A percentile compares a stretch with the other conserved stretches of the same genome.
Evolutionary conservation across 2,797 vertebrate species (phyloP).

Genomic region (Rhinatrema bivittatum): DNA sequence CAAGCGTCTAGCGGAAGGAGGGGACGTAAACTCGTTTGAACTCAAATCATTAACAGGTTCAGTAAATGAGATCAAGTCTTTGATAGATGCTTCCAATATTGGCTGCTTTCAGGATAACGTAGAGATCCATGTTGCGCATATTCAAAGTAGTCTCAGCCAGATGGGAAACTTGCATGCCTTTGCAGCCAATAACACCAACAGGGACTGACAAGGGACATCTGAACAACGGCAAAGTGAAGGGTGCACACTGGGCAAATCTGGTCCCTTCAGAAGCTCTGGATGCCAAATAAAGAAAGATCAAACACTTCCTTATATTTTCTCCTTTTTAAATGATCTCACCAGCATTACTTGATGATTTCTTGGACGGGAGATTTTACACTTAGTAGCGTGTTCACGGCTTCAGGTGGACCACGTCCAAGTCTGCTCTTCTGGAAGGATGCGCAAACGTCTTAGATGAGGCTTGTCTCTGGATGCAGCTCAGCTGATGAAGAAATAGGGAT

Average conservation of each 20-base stretch:
- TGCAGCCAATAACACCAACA: conserved; percentile 92
- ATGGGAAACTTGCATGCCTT: conserved; percentile 97
- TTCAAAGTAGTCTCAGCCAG: conserved; percentile 97
- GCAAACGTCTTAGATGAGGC: no score
- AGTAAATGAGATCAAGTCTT: conserved; percentile 93
- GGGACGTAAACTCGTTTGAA: conserved; percentile 96
- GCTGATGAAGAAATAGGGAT: no score
- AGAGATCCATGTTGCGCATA: conserved; percentile 97
- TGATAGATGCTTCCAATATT: conserved; percentile 92
- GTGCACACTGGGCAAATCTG: no score
- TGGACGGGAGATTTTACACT: conserved; percentile 43
- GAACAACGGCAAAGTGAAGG: not conserved
- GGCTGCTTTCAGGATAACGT: conserved; percentile 98
- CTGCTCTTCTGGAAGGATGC: no score
- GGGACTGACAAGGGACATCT: conserved; percentile 65
- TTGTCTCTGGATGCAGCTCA: no score
- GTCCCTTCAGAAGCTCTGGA: no score
- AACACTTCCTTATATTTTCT: no score
- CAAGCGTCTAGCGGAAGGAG: conserved; percentile 94
- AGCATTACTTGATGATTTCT: conserved; percentile 40
- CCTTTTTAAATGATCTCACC: no score
- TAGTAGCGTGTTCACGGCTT: no score
- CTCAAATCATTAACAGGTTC: conserved; percentile 97
- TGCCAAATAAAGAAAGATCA: not conserved
- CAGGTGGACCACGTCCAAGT: no score